These are phyloP conservation scores for Rhopalosiphum nymphaeae DNA, from an alignment of 2,888 invertebrate genomes.

Conservation along the genomic window DNA sequence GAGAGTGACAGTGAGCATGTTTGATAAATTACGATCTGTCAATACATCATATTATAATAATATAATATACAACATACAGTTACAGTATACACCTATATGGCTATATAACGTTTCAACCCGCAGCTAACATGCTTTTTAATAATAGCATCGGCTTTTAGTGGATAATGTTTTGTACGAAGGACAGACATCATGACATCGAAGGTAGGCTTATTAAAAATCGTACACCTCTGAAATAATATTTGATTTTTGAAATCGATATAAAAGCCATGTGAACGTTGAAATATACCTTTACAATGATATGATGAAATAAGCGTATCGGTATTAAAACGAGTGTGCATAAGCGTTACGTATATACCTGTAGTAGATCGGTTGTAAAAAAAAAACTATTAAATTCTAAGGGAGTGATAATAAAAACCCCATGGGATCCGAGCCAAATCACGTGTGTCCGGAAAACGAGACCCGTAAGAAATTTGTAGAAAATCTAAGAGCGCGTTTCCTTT, in stretches of 20 bases:
- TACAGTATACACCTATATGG: neutral
- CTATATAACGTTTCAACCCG: no score
- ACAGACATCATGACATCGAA: neutral
- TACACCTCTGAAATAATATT: neutral
- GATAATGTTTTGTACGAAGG: neutral
- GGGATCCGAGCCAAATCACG: conserved; percentile 53
- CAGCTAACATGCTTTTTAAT: neutral
- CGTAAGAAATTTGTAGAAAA: conserved; percentile 32
- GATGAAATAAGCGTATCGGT: neutral
- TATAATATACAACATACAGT: neutral
- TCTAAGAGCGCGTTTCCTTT: conserved; percentile 19
- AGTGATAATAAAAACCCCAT: conserved; percentile 32
- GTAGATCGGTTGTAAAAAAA: conserved; percentile 13
- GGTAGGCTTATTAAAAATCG: neutral
- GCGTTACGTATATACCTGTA: neutral
- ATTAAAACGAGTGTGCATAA: neutral
- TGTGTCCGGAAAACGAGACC: conserved; percentile 45
- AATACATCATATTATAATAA: neutral
- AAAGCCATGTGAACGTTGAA: neutral
- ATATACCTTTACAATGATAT: neutral
- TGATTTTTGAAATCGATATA: neutral
- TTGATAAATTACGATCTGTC: neutral
- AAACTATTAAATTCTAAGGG: conserved; percentile 29
- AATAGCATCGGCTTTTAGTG: neutral
- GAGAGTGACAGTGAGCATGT: neutral